These are phyloP conservation scores for Leucophenga montana DNA, from an alignment of 2,888 invertebrate species.

Conservation along the genomic window DNA sequence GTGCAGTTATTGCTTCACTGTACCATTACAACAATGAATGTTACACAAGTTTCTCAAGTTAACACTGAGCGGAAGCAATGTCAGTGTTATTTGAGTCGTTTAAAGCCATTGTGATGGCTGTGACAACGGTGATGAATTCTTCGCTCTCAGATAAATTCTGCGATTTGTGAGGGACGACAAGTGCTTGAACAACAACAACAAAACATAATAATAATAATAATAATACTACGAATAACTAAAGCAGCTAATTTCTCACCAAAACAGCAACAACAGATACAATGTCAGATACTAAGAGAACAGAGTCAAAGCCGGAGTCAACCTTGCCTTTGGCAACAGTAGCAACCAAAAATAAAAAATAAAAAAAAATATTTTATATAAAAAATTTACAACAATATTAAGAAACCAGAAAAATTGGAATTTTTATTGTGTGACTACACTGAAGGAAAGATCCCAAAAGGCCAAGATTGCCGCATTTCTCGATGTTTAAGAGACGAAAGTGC, in stretches of 20 bases:
- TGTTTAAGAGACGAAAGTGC: slow-evolving; percentile 51
- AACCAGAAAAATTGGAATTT: slow-evolving; percentile 22
- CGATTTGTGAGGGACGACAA: slow-evolving; percentile 50
- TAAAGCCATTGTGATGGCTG: too few relatives aligned
- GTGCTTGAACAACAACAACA: slow-evolving; percentile 33
- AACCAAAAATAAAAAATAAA: background rate
- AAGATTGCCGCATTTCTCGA: slow-evolving; percentile 51
- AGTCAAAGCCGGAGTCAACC: slow-evolving; percentile 45
- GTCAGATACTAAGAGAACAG: slow-evolving; percentile 30
- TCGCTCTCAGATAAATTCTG: slow-evolving; percentile 44
- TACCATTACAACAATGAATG: background rate
- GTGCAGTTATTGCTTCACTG: background rate
- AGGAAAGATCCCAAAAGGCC: slow-evolving; percentile 52
- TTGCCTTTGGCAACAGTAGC: slow-evolving; percentile 54
- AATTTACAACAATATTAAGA: background rate
- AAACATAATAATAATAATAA: slow-evolving; percentile 48
- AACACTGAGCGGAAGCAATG: slow-evolving; percentile 30
- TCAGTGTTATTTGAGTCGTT: slow-evolving; percentile 32
- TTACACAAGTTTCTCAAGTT: background rate
- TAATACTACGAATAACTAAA: slow-evolving; percentile 60
- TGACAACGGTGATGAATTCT: background rate
- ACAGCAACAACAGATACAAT: slow-evolving; percentile 36
- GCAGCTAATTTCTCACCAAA: slow-evolving; percentile 65
- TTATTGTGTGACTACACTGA: slow-evolving; percentile 20
- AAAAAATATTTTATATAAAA: too few relatives aligned